These are phyloP conservation scores for Dicaeum eximium DNA, from an alignment of 2,113 vertebrate genomes.

Conservation along the genomic window DNA sequence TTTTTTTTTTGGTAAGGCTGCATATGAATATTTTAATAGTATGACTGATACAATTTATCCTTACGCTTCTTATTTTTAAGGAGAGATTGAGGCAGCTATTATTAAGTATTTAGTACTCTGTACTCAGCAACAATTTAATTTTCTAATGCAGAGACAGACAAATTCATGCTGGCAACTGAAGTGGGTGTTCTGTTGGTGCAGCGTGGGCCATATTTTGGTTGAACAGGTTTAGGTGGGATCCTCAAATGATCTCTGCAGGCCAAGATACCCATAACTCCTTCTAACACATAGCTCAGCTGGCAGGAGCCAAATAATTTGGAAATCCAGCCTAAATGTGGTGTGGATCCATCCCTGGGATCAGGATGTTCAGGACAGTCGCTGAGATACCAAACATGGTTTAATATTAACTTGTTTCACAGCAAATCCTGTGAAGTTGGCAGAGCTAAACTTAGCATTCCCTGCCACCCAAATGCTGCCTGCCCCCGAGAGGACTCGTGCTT, in stretches of 20 bases:
- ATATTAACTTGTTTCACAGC: background rate
- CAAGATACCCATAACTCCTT: background rate
- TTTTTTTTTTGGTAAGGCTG: background rate
- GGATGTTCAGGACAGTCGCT: background rate
- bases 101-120: constrained; percentile 9
- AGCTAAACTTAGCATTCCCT: background rate
- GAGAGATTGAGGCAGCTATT: background rate
- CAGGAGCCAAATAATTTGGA: background rate
- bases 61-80: background rate
- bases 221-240: background rate
- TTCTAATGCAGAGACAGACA: background rate
- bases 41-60: background rate
- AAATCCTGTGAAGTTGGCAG: background rate
- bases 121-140: background rate
- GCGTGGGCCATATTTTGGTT: background rate
- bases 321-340: background rate
- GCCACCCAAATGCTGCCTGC: background rate
- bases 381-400: background rate
- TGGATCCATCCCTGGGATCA: background rate
- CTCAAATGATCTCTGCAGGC: background rate
- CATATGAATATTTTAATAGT: background rate
- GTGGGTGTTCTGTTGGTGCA: background rate
- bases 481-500: background rate
- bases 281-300: background rate
- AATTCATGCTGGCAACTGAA: background rate